A percentile compares a stretch with the other conserved stretches of the same genome.
Evolutionary conservation across 2,113 vertebrate genomes (phyloP).

Genomic region (Lasiurus cinereus): DNA sequence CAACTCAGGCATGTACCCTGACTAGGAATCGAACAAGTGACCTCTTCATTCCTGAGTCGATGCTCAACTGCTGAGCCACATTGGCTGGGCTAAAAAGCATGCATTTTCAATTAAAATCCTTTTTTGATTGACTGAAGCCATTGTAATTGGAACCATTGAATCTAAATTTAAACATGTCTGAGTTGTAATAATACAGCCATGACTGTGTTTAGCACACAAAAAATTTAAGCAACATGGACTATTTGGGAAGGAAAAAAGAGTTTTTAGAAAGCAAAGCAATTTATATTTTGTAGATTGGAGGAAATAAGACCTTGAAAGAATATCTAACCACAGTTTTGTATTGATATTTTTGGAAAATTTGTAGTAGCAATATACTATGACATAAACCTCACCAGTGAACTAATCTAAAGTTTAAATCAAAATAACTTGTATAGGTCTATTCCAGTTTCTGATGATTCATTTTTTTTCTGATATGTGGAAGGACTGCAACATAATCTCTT

Average conservation of each 20-base stretch:
- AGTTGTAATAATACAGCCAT: slow-evolving; percentile 30
- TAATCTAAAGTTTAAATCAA: slow-evolving; percentile 80
- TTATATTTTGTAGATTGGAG: slow-evolving; percentile 68
- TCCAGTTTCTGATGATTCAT: slow-evolving; percentile 73
- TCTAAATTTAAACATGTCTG: slow-evolving; percentile 55
- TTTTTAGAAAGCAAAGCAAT: slow-evolving; percentile 67
- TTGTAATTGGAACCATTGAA: slow-evolving; percentile 46
- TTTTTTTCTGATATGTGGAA: slow-evolving; percentile 65
- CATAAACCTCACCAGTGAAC: slow-evolving; percentile 55
- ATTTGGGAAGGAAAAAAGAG: slow-evolving; percentile 57
- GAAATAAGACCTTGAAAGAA: slow-evolving; percentile 77
- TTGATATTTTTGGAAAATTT: slow-evolving; percentile 80
- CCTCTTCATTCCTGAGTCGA: too few relatives aligned
- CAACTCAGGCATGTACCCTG: too few relatives aligned
- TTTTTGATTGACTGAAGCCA: slow-evolving; percentile 42
- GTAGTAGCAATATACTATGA: slow-evolving; percentile 65
- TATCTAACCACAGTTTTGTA: slow-evolving; percentile 76
- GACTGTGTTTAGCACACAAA: slow-evolving; percentile 52
- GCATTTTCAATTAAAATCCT: slow-evolving; percentile 50
- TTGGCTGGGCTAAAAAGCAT: background rate
- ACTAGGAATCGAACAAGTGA: too few relatives aligned
- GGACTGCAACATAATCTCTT: slow-evolving; percentile 61
- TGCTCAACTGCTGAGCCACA: too few relatives aligned
- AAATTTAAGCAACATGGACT: slow-evolving; percentile 67
- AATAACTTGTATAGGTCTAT: slow-evolving; percentile 65